Evolutionary conservation across 2,888 invertebrate genomes (phyloP).

Genomic region (Rugalucina vietnamica): DNA sequence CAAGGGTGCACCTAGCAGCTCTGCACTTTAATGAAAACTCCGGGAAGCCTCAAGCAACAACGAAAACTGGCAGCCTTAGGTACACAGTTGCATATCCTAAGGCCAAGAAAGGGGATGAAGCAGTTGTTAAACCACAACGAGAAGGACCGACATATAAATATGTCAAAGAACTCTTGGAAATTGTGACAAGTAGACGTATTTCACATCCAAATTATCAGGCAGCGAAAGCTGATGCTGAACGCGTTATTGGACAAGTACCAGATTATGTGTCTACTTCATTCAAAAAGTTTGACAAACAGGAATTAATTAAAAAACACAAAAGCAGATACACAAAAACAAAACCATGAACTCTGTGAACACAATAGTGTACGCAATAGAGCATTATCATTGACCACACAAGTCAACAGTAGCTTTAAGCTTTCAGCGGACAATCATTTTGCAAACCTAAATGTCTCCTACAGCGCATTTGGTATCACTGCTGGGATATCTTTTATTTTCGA

Average conservation of each 20-base stretch:
- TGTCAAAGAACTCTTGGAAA: neutral
- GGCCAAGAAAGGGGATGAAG: conserved; percentile 30
- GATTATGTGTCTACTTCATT: neutral
- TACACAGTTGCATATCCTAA: conserved; percentile 21
- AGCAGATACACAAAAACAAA: neutral
- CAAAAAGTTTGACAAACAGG: neutral
- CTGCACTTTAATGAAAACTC: conserved; percentile 44
- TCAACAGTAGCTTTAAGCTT: no score
- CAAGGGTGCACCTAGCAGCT: conserved; percentile 31
- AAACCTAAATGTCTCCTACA: no score
- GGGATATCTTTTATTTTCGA: no score
- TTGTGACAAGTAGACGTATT: neutral
- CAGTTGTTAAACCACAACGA: conserved; percentile 16
- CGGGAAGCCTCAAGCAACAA: conserved; percentile 9
- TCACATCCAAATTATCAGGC: neutral
- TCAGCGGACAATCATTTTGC: no score
- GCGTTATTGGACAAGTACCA: neutral
- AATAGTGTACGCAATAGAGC: no score
- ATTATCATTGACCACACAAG: no score
- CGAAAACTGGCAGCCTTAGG: conserved; percentile 13
- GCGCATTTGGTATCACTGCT: no score
- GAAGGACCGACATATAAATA: conserved; percentile 8
- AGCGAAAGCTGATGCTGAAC: neutral
- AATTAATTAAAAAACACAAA: neutral
- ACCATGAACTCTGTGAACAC: no score